A percentile compares a stretch with the other conserved stretches of the same genome.
These are phyloP conservation scores for Talpa occidentalis DNA, from an alignment of 2,113 vertebrate species.

Conservation along the genomic window DNA sequence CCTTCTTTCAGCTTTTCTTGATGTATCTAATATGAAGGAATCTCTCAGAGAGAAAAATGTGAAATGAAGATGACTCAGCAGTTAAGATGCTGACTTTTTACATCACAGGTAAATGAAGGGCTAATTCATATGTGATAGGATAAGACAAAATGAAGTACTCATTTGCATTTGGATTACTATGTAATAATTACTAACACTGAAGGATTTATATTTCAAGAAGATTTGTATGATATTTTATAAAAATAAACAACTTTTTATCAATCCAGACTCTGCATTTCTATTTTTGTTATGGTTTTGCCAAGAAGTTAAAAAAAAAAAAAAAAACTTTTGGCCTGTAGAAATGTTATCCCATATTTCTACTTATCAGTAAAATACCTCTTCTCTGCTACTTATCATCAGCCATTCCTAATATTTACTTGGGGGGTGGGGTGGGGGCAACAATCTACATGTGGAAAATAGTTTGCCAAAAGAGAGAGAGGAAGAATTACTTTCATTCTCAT, in stretches of 20 bases:
- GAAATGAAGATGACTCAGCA: conserved; percentile 57
- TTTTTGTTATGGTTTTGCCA: conserved; percentile 53
- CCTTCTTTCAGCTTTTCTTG: conserved; percentile 52
- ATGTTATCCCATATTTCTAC: conserved; percentile 7
- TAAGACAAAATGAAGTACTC: conserved; percentile 73
- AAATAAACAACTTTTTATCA: conserved; percentile 85
- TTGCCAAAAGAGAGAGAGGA: conserved; percentile 6
- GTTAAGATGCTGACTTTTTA: conserved; percentile 51
- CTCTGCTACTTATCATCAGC: conserved; percentile 15
- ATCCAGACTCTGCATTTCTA: conserved; percentile 36
- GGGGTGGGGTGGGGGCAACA: not conserved
- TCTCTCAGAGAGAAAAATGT: conserved; percentile 39
- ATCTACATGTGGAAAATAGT: conserved; percentile 14
- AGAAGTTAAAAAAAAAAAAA: not conserved
- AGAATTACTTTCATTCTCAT: conserved; percentile 35
- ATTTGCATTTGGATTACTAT: conserved; percentile 85
- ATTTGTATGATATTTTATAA: conserved; percentile 88
- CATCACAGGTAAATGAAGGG: conserved; percentile 56
- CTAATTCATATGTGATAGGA: conserved; percentile 40
- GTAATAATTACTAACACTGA: conserved; percentile 84
- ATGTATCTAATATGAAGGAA: conserved; percentile 44
- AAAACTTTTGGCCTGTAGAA: conserved; percentile 17
- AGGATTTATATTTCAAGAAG: conserved; percentile 82
- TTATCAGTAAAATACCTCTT: not conserved
- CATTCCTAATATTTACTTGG: not conserved